These are phyloP conservation scores for Cyphomyrmex costatus DNA, from an alignment of 1,140 invertebrate genomes.

Conservation along the genomic window DNA sequence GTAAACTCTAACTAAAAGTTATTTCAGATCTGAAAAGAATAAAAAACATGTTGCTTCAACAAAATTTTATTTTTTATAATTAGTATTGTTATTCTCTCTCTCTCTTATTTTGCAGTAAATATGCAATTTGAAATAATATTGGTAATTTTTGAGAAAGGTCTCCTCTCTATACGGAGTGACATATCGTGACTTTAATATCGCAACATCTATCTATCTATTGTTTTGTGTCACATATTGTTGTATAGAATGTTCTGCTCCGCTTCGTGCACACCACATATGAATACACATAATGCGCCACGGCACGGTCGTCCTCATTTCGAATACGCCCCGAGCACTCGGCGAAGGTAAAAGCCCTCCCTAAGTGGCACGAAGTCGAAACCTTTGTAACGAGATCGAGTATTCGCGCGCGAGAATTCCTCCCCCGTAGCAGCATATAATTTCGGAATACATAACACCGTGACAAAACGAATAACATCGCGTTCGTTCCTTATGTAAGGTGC, in stretches of 20 bases:
- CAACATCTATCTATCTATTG: conserved; percentile 35
- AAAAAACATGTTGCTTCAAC: background rate
- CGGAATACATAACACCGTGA: conserved; percentile 1
- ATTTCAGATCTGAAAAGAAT: background rate
- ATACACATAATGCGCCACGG: conserved; percentile 73
- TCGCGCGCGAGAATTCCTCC: background rate
- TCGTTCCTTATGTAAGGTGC: conserved; percentile 31
- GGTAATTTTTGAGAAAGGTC: background rate
- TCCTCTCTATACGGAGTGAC: background rate
- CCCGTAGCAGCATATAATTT: background rate
- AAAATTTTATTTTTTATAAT: background rate
- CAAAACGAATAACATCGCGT: conserved; percentile 10
- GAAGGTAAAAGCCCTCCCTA: conserved; percentile 65
- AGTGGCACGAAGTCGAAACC: conserved; percentile 63
- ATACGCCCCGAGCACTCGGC: conserved; percentile 44
- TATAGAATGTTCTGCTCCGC: conserved; percentile 13
- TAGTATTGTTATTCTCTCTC: background rate
- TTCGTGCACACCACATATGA: conserved; percentile 58
- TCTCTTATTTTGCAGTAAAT: background rate
- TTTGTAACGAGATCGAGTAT: conserved; percentile 30
- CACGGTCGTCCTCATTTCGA: conserved; percentile 73
- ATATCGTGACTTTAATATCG: conserved; percentile 26
- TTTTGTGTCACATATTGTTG: conserved; percentile 40
- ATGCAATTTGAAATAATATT: background rate
- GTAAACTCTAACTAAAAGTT: background rate